Evolutionary conservation across 2,888 invertebrate genomes (phyloP), one percentile per base, ranked within the genome.

Genomic region (Cantharis rufa): DNA sequence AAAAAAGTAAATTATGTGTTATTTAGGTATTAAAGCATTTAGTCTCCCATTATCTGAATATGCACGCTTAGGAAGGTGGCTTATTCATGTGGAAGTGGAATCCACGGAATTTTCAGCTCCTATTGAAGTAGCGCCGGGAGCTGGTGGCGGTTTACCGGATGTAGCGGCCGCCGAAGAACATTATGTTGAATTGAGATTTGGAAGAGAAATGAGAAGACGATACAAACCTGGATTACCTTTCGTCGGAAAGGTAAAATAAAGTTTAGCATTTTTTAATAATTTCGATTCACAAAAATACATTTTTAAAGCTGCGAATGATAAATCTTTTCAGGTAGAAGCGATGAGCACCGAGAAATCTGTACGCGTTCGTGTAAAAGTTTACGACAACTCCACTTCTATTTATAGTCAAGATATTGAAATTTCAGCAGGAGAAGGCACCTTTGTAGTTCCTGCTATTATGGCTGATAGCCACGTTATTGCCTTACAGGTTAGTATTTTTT

Each of bases 341-440:
- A 91, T 92, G 89, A 93, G 92, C 84, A 92, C 92, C 0, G 93
- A 93, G 84, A 92, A 92, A 84, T 90, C 90, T 0, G 92, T 93
- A 1, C 89, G 92, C 62, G 92, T 93, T 5, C 90, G 92, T 0
- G 92, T 93, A 15, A 92, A 92, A 87, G 90, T 93, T 1, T 92
- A 92, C 82, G 92, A 93, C 81, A 92, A 92, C 84, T 90, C 90
- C 10, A 93, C 92, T 0, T 92, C 92, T 79, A 92, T 93, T 85
- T 93, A 93, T 86, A 93, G 92, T 80, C 93, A 93, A 85, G 93
- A 93, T 80, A 92, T 93, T 71, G 93, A 93, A 86, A 92, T 93
- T 89, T 90, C 92, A 0, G 91, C 91, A 3, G 92, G 92, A 0
- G 92, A 92, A 84, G 92, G 92, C 5, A 89, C 88, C 18, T 93